These are phyloP conservation scores for Phylloscopus whistleri DNA, from an alignment of 2,113 vertebrate species.

Conservation along the genomic window DNA sequence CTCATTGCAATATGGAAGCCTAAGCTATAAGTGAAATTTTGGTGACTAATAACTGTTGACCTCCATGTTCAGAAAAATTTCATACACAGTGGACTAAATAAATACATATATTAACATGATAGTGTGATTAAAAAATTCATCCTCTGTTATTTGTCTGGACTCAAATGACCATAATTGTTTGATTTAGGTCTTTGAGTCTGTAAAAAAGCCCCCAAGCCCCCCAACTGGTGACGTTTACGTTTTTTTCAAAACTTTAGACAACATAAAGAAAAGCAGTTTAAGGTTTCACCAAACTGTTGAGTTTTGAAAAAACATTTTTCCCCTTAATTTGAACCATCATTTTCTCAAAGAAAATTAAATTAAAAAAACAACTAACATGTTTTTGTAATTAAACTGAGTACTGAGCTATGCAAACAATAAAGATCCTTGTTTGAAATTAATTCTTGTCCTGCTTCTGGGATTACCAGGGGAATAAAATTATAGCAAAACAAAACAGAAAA, in stretches of 20 bases:
- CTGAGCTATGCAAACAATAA: conserved; percentile 55
- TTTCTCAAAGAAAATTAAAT: conserved; percentile 54
- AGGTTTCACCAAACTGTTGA: conserved; percentile 42
- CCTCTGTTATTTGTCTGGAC: background rate
- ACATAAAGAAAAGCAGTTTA: conserved; percentile 31
- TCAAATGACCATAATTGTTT: background rate
- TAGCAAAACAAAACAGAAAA: conserved; percentile 50
- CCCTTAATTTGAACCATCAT: conserved; percentile 51
- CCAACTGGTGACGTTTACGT: background rate
- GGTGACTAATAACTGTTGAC: background rate
- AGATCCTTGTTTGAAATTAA: conserved; percentile 53
- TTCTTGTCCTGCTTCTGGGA: conserved; percentile 52
- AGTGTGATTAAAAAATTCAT: background rate
- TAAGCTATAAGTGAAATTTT: background rate
- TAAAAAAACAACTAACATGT: conserved; percentile 30
- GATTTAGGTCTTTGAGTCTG: background rate
- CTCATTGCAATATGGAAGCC: background rate
- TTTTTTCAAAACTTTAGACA: background rate
- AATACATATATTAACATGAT: background rate
- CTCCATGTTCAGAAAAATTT: background rate
- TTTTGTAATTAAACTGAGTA: conserved; percentile 55
- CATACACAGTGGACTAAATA: background rate
- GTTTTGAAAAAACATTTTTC: conserved; percentile 49
- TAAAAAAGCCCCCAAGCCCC: background rate
- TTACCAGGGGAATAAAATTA: conserved; percentile 55